These are phyloP conservation scores for Phenganax stokvisi DNA, from an alignment of 92 coral and sea anemone genomes.

Conservation along the genomic window DNA sequence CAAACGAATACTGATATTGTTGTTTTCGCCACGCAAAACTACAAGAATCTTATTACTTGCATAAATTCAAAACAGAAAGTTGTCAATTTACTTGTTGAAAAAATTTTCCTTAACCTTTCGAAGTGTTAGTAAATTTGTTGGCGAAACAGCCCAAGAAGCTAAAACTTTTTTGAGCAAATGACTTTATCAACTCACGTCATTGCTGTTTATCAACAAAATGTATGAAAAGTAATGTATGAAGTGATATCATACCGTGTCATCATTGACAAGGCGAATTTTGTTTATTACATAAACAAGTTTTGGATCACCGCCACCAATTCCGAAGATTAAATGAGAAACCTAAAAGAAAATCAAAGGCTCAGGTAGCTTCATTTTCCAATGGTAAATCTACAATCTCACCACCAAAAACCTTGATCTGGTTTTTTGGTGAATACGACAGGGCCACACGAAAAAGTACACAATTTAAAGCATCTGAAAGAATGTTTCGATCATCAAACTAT, in stretches of 20 bases:
- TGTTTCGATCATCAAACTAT: too few species aligned
- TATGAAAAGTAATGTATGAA: not conserved
- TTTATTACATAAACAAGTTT: slow-evolving; percentile 58
- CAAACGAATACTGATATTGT: too few species aligned
- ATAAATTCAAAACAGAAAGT: not conserved
- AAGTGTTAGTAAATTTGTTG: not conserved
- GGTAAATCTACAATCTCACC: not conserved
- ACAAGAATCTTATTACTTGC: not conserved
- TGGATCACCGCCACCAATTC: slow-evolving; percentile 61
- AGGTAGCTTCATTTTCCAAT: not conserved
- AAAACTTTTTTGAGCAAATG: not conserved
- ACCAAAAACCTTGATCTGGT: not conserved
- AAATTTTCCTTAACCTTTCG: too few species aligned
- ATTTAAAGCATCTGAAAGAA: too few species aligned
- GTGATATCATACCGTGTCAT: slow-evolving; percentile 46
- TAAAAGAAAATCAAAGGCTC: not conserved
- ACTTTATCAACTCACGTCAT: not conserved
- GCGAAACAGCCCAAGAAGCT: not conserved
- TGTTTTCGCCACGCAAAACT: too few species aligned
- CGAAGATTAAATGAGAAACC: slow-evolving; percentile 64
- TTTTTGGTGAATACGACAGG: not conserved
- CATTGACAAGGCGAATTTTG: slow-evolving; percentile 56
- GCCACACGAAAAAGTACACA: too few species aligned
- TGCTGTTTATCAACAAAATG: too few species aligned
- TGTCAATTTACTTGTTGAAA: not conserved